A percentile compares a stretch with the other conserved stretches of the same genome.
Conservation (phyloP, 2,888 invertebrate genomes). For the Barypeithes pellucidus region DNA sequence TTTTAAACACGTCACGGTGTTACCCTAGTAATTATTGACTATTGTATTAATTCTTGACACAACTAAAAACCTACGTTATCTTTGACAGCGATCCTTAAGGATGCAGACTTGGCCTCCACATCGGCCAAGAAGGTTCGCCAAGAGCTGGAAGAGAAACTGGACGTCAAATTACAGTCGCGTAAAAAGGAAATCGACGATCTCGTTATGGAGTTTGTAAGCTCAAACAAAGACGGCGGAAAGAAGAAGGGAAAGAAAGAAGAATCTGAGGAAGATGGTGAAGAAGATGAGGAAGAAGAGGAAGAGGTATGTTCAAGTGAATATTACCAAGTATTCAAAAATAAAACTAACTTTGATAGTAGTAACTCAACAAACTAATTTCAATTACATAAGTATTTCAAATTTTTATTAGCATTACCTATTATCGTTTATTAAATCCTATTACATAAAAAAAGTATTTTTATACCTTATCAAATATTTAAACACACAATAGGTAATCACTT, state of each 20-base stretch:
- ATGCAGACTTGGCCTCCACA: slow-evolving; percentile 87
- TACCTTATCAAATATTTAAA: no score
- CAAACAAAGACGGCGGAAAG: slow-evolving; percentile 69
- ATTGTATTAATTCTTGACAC: no score
- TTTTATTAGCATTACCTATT: no score
- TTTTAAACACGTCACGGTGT: no score
- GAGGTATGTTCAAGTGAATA: slow-evolving; percentile 33
- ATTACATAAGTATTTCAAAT: no score
- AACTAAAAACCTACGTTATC: not conserved
- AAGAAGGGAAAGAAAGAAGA: slow-evolving; percentile 72
- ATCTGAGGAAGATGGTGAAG: slow-evolving; percentile 69
- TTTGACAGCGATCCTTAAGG: slow-evolving; percentile 84
- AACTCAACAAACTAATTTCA: no score
- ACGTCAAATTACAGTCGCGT: slow-evolving; percentile 82
- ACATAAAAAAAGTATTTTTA: no score
- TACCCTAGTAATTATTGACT: no score
- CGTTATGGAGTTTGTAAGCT: slow-evolving; percentile 84
- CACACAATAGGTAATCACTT: no score
- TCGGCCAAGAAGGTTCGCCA: slow-evolving; percentile 93
- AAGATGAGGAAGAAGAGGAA: slow-evolving; percentile 75
- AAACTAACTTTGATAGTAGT: no score
- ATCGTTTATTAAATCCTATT: no score
- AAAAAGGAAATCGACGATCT: slow-evolving; percentile 91
- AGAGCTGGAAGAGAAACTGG: slow-evolving; percentile 87
- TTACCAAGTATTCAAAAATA: no score